phyloP scores from a whole-genome alignment of 1,140 invertebrate genomes.

The Dufourea novaeangliae region DNA sequence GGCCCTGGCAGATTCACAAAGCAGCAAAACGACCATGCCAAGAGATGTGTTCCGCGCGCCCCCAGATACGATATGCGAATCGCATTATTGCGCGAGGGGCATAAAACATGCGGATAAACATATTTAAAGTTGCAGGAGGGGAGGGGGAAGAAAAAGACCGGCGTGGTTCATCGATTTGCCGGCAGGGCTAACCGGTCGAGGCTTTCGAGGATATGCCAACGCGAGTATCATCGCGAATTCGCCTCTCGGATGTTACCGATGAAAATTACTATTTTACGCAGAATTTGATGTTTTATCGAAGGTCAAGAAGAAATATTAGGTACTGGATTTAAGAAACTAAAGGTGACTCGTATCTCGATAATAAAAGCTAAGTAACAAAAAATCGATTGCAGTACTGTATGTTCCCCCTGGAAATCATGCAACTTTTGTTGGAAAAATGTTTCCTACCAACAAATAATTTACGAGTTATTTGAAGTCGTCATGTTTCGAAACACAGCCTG shows the following conservation, averaged over 20 bases:
- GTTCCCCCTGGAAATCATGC: too few relatives aligned
- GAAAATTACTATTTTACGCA: constrained; percentile 4
- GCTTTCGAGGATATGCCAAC: constrained; percentile 14
- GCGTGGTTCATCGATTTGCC: constrained; percentile 49
- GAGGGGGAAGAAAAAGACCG: constrained; percentile 4
- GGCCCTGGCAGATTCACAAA: constrained; percentile 35
- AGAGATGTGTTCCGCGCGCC: constrained; percentile 34
- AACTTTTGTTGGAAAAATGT: too few relatives aligned
- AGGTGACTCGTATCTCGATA: too few relatives aligned
- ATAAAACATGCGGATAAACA: constrained; percentile 72
- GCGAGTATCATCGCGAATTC: background rate
- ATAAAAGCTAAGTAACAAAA: too few relatives aligned
- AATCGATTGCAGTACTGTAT: too few relatives aligned
- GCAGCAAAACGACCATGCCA: constrained; percentile 58
- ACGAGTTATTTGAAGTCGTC: too few relatives aligned
- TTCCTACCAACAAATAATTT: too few relatives aligned
- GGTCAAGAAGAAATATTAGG: too few relatives aligned
- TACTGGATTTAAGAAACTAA: too few relatives aligned
- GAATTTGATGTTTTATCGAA: too few relatives aligned
- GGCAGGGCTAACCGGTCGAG: constrained; percentile 15
- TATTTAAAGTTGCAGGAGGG: constrained; percentile 61
- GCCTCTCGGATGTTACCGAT: background rate
- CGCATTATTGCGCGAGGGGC: constrained; percentile 65
- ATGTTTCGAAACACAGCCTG: too few relatives aligned
- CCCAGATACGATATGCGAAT: constrained; percentile 62